Evolutionary conservation across 2,797 vertebrate genomes (phyloP), one percentile per base, ranked within the genome.

Genomic region (Morus bassanus): DNA sequence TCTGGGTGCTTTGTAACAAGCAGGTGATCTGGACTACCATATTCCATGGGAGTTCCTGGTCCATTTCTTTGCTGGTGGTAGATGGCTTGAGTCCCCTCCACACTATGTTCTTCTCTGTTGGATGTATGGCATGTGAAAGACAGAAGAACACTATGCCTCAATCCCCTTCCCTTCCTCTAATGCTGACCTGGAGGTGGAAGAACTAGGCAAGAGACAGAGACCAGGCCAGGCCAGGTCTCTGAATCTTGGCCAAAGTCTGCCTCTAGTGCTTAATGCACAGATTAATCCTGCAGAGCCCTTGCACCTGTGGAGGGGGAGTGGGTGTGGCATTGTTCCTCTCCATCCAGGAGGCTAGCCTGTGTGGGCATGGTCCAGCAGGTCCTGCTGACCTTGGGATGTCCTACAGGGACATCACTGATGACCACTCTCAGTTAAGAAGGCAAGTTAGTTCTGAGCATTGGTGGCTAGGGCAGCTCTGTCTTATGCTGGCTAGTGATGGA

Each of bases 401-500:
- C 45, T 10, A 1, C 35, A 22, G 33, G 41, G 14, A 37, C n/a
- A 41, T 54, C 27, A 33, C 45, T 41, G 59, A 8, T 31, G n/a
- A 37, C 7, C 37, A 5, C 18, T 18, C 16, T 48, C 33, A 10
- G 3, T 21, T 51, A 39, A 45, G 33, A 31, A 45, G 21, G 2
- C 4, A 5, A 61, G 7, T 9, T 33, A 23, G 35, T n/a, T 22
- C 30, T 33, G 59, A n/a, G 28, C 30, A 3, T 2, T 0, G 1
- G 7, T 56, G 39, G 11, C 61, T 30, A 4, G 4, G 7, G 31
- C 24, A 48, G 18, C 21, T 69, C 45, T n/a, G 18, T 35, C 27
- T 43, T 50, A 9, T 4, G 3, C 48, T 35, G 28, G 33, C 10
- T 8, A 7, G 21, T 6, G 61, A 67, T 48, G 39, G 39, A 43